phyloP scores from a whole-genome alignment of 2,797 vertebrate species.

The Hipposideros larvatus region DNA sequence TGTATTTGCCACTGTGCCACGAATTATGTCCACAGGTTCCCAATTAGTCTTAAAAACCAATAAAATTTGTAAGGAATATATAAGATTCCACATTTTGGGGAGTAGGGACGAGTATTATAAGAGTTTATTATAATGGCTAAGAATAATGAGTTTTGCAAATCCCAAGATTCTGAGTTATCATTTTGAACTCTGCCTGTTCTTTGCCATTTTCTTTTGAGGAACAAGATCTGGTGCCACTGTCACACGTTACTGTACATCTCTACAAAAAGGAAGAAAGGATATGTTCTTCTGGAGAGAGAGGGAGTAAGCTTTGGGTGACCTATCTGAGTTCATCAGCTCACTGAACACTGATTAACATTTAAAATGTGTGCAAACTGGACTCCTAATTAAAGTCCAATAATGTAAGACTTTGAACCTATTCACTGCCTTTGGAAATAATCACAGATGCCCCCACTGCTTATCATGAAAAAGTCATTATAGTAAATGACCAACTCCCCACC shows the following conservation, averaged over 20 bases:
- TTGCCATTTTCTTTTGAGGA: constrained; percentile 57
- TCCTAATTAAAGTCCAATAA: constrained; percentile 87
- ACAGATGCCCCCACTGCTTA: constrained; percentile 78
- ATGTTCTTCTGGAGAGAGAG: constrained; percentile 51
- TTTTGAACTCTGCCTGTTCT: constrained; percentile 38
- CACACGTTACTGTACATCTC: not conserved
- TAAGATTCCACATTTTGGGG: not conserved
- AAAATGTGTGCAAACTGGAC: constrained; percentile 84
- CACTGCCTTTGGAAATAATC: constrained; percentile 85
- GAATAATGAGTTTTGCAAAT: not conserved
- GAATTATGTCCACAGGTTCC: not conserved
- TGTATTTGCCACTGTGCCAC: not conserved
- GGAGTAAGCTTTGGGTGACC: constrained; percentile 74
- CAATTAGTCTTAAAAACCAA: constrained; percentile 9
- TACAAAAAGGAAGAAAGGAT: constrained; percentile 16
- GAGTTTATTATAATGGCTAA: not conserved
- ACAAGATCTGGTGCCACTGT: not conserved
- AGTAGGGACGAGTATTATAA: not conserved
- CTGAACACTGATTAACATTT: constrained; percentile 86
- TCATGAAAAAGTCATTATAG: constrained; percentile 80
- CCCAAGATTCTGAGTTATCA: not conserved
- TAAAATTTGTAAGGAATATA: not conserved
- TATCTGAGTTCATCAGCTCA: constrained; percentile 73
- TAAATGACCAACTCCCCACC: constrained; percentile 79
- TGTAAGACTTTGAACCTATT: constrained; percentile 86